Conservation (phyloP, 1,140 invertebrate genomes). For the Drosophila obscura region DNA sequence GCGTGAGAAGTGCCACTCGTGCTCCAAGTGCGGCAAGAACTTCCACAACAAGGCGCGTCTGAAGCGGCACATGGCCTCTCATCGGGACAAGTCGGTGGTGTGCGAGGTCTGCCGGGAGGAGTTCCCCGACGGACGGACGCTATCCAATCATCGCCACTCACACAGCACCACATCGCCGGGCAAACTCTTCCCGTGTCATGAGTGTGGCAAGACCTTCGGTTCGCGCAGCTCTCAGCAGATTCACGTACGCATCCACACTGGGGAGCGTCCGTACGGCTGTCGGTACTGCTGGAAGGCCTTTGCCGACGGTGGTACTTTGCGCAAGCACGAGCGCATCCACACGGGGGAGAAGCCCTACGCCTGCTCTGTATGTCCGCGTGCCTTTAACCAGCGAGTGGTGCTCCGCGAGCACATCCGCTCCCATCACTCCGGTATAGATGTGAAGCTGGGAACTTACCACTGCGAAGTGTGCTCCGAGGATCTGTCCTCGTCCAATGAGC, state of each 20-base stretch:
- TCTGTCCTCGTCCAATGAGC: constrained; percentile 88
- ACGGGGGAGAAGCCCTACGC: constrained; percentile 98
- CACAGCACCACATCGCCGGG: constrained; percentile 86
- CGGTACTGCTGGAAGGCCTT: constrained; percentile 99
- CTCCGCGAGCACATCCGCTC: constrained; percentile 91
- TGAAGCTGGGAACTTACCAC: constrained; percentile 86
- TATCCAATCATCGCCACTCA: constrained; percentile 89
- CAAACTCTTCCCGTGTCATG: constrained; percentile 91
- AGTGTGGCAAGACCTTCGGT: constrained; percentile 93
- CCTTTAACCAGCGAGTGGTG: constrained; percentile 93
- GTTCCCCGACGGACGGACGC: constrained; percentile 88
- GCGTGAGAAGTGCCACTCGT: constrained; percentile 86
- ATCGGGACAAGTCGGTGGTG: constrained; percentile 88
- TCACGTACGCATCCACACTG: constrained; percentile 93
- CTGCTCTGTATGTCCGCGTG: constrained; percentile 95
- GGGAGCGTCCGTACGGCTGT: constrained; percentile 93
- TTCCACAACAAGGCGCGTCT: constrained; percentile 88
- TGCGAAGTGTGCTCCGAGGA: constrained; percentile 90
- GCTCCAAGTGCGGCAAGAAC: constrained; percentile 88
- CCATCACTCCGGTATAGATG: constrained; percentile 91
- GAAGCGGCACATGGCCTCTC: constrained; percentile 88
- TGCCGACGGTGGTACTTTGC: constrained; percentile 97
- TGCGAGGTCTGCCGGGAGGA: constrained; percentile 90
- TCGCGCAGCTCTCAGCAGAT: constrained; percentile 96
- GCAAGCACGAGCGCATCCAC: constrained; percentile 99